Evolutionary conservation across 2,888 invertebrate species (phyloP), one percentile per base, ranked within the genome.

Genomic region (Pycnomerus fuliginosus): DNA sequence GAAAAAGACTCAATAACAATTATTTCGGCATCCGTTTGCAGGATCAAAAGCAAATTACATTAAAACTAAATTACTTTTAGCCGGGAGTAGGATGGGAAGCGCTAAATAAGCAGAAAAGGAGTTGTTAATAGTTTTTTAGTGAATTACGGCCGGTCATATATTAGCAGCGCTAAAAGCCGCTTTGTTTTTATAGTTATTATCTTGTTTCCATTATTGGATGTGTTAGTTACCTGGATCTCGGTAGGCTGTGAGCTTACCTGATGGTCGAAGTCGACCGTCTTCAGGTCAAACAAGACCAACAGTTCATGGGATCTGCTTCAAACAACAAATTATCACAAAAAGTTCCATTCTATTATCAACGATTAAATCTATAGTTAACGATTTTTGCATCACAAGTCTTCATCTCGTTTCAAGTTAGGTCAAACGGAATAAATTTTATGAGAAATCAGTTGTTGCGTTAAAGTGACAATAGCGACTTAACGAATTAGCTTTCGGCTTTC

Each of bases 131-230:
- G 57, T 59, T 61, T 61, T 61, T 60, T 51, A 58, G 58, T 61
- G 58, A 62, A 62, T 64, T 61, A 57, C 60, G 52, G 52, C 48
- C 52, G 52, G 57, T 57, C 60, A 52, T 62, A 61, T 59, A 57
- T 61, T 58, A 59, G 56, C 59, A 56, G 61, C 58, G 56, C 55
- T 61, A 62, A 63, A 53, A 62, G 62, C 63, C 57, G 63, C 62
- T 54, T 64, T 62, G 62, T 64, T 64, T 66, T 66, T 64, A 62
- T 64, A 55, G 64, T 64, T 63, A 64, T 65, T 65, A 64, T 58
- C 62, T 62, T 63, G 64, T 65, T 65, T 64, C 62, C 61, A 65
- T 62, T 64, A 64, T 64, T 62, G 64, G 62, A 59, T 53, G 62
- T 62, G 61, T 65, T 58, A 58, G 62, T 60, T 63, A 61, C 61